Evolutionary conservation across 2,113 vertebrate species (phyloP), one percentile per base, ranked within the genome.

Genomic region (Condylura cristata): DNA sequence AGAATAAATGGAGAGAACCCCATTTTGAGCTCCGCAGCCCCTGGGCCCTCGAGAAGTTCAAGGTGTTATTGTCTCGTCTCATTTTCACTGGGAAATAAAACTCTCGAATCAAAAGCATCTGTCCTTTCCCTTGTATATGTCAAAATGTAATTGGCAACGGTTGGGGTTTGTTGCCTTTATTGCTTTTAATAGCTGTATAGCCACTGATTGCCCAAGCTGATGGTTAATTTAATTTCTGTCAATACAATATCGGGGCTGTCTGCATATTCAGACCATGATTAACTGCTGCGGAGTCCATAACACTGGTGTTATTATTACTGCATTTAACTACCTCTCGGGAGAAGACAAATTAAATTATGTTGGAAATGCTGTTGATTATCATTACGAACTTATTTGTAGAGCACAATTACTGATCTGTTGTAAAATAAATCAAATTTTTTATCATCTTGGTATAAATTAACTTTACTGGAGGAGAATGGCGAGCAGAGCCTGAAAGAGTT

Each of bases 361-460:
- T 98, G 98, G 99, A 99, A 99, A 99, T 98, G 98, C 98, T 99
- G 98, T 98, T 99, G 98, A 99, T 99, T 99, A 99, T 98, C 98
- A 99, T 99, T 98, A 98, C 96, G 32, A 98, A 99, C 98, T 98
- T 99, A 98, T 99, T 99, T 99, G 98, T 99, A 98, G 98, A 98
- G 98, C 98, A 98, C 99, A 98, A 99, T 99, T 99, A 99, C 99
- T 98, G 98, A 98, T 99, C 98, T 98, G 98, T 98, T 99, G 98
- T 99, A 98, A 99, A 98, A 99, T 99, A 99, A 99, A 99, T 99
- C 98, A 99, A 98, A 98, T 98, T 99, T 98, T 99, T 99, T 99
- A 99, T 98, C 98, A 98, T 98, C 98, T 65, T 97, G 96, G 97
- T 98, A 98, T 98, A 98, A 99, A 98, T 98, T 98, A 98, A 98